These are phyloP conservation scores for Tetranychus urticae DNA, from an alignment of 1,140 invertebrate genomes.

Conservation along the genomic window DNA sequence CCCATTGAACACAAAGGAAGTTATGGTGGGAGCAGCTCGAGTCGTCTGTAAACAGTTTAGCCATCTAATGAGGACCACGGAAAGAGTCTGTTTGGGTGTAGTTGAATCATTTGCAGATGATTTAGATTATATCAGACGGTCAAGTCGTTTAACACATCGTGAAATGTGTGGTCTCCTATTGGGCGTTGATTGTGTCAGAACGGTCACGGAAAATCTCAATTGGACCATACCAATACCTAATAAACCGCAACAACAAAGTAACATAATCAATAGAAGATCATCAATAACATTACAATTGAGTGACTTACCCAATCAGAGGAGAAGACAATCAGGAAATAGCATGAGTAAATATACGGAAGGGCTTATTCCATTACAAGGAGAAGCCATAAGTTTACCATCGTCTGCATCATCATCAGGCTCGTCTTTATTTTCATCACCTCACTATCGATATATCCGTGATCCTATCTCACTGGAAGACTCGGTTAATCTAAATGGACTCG, in stretches of 20 bases:
- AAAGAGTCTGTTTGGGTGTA: conserved; percentile 8
- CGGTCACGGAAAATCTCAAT: conserved; percentile 7
- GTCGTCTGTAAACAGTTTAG: conserved; percentile 9
- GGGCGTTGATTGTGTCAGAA: conserved; percentile 9
- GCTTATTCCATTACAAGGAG: no score
- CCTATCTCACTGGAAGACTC: no score
- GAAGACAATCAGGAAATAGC: no score
- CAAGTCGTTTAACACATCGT: conserved; percentile 6
- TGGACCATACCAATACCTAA: conserved; percentile 10
- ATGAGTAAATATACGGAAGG: no score
- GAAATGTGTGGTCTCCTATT: conserved; percentile 12
- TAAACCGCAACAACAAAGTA: background rate
- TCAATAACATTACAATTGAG: background rate
- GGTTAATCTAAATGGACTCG: background rate
- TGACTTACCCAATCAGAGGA: background rate
- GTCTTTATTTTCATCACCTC: background rate
- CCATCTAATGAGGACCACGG: background rate
- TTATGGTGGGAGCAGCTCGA: conserved; percentile 6
- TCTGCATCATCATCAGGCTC: background rate
- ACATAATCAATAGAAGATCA: background rate
- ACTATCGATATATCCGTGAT: background rate
- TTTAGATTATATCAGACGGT: conserved; percentile 10
- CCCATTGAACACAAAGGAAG: conserved; percentile 11
- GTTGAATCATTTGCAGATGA: conserved; percentile 12
- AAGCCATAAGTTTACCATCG: background rate